Conservation (phyloP, 2,888 invertebrate genomes). For the Muschampia plurimacula region DNA sequence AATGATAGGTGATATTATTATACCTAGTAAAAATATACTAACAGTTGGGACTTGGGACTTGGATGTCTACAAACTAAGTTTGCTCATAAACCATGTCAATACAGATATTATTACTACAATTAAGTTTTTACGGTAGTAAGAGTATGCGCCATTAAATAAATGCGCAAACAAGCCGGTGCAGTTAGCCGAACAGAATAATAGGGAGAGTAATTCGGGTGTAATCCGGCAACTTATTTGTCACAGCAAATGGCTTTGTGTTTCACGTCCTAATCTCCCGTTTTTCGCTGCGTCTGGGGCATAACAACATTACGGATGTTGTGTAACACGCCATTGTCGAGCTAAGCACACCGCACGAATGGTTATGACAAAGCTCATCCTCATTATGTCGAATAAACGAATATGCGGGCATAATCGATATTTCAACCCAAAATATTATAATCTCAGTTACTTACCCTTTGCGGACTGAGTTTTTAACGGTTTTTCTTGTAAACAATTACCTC, state of each 20-base stretch:
- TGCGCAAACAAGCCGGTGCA: constrained; percentile 47
- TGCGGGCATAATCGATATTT: constrained; percentile 74
- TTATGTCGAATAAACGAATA: constrained; percentile 73
- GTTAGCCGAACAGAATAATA: constrained; percentile 55
- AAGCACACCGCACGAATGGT: constrained; percentile 58
- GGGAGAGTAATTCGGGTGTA: constrained; percentile 61
- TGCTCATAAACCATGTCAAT: constrained; percentile 57
- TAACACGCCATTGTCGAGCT: constrained; percentile 70
- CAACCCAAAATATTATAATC: constrained; percentile 19
- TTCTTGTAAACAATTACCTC: constrained; percentile 30
- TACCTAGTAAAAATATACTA: no score
- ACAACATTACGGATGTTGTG: constrained; percentile 68
- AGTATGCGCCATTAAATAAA: constrained; percentile 60
- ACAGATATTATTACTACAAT: constrained; percentile 51
- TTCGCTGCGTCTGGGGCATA: constrained; percentile 63
- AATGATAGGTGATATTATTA: no score
- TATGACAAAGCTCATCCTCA: constrained; percentile 61
- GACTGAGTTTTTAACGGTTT: constrained; percentile 14
- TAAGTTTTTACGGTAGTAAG: constrained; percentile 54
- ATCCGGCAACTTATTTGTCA: constrained; percentile 71
- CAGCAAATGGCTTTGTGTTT: constrained; percentile 61
- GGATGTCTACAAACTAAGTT: not conserved
- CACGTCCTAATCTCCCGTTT: constrained; percentile 64
- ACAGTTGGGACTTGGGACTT: not conserved
- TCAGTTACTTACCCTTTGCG: constrained; percentile 1